phyloP scores from a whole-genome alignment of 2,113 vertebrate species.

The Trochalopteron elliotii region DNA sequence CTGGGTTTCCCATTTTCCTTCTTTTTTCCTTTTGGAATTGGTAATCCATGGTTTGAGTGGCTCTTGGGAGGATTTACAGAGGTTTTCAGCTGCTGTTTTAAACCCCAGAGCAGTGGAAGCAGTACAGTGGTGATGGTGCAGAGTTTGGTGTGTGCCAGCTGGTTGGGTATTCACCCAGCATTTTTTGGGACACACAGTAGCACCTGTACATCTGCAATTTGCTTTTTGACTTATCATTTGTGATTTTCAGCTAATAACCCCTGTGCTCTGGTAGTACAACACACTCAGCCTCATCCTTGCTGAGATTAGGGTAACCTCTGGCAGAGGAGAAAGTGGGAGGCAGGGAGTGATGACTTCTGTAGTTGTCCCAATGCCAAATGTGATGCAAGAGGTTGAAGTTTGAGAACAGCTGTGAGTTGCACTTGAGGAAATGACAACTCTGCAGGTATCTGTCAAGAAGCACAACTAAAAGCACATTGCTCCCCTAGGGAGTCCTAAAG shows the following conservation, averaged over 20 bases:
- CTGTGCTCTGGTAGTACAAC: not conserved
- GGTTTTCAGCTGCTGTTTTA: not conserved
- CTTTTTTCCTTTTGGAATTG: not conserved
- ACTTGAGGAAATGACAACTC: not conserved
- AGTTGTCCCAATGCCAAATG: not conserved
- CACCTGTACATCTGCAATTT: not conserved
- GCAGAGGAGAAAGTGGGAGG: not conserved
- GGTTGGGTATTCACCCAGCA: not conserved
- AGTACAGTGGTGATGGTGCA: not conserved
- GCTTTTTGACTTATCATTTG: not conserved
- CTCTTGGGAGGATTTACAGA: not conserved
- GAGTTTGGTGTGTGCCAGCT: not conserved
- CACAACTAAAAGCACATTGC: not conserved
- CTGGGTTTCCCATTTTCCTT: not conserved
- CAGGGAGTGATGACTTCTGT: not conserved
- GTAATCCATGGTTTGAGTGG: not conserved
- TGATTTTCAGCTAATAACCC: not conserved
- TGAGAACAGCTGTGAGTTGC: not conserved
- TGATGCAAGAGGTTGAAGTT: not conserved
- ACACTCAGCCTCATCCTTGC: not conserved
- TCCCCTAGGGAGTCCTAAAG: not conserved
- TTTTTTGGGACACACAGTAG: not conserved
- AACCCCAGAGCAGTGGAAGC: fast-evolving
- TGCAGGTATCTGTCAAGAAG: not conserved
- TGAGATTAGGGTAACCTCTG: not conserved